These are phyloP conservation scores for Poeciliopsis prolifica DNA, from an alignment of 2,113 vertebrate genomes.

Conservation along the genomic window DNA sequence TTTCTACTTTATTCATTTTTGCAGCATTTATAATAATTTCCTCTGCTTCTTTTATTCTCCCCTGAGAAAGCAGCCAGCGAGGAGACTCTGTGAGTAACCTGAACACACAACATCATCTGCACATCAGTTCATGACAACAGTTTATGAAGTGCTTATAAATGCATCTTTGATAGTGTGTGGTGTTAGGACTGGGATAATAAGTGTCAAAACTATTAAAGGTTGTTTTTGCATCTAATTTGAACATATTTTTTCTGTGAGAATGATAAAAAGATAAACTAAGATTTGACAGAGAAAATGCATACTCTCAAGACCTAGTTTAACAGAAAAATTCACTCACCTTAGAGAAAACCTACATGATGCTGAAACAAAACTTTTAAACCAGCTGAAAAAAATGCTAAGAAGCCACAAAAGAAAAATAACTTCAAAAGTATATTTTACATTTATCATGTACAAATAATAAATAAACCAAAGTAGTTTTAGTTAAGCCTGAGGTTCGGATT, in stretches of 20 bases:
- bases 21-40: slow-evolving; percentile 84
- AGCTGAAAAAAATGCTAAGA: no score
- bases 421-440: no score
- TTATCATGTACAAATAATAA: no score
- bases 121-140: background rate
- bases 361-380: no score
- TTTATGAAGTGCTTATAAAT: background rate
- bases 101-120: background rate
- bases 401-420: no score
- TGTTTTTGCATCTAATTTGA: no score
- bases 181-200: background rate
- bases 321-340: no score
- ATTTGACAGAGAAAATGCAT: no score
- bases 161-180: background rate
- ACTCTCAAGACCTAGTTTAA: no score
- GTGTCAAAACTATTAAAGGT: background rate
- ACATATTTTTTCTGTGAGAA: background rate
- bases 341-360: no score
- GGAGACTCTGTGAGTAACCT: slow-evolving; percentile 92
- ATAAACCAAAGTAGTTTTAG: no score
- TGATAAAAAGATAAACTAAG: background rate
- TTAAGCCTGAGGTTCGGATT: no score
- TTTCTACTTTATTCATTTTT: slow-evolving; percentile 77
- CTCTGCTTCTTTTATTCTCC: slow-evolving; percentile 85
- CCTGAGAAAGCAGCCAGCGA: slow-evolving; percentile 88